Conservation (phyloP, 2,888 invertebrate species). For the Malacosoma neustria region DNA sequence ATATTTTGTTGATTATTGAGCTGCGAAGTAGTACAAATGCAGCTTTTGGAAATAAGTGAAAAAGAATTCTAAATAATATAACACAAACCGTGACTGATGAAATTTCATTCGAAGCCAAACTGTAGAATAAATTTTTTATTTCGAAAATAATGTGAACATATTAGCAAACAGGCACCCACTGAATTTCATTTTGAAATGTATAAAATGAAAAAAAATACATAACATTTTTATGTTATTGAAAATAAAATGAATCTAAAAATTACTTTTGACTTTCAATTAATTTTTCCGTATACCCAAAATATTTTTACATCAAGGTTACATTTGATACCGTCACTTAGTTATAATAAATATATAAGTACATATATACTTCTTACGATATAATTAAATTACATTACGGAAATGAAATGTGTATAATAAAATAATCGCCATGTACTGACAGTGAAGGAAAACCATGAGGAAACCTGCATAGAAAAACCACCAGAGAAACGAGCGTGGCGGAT, state of each 20-base stretch:
- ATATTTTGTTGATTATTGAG: conserved; percentile 65
- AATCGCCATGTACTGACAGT: too few relatives aligned
- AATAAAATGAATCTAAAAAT: conserved; percentile 75
- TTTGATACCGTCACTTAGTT: too few relatives aligned
- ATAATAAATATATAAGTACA: conserved; percentile 1
- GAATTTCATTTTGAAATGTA: conserved; percentile 66
- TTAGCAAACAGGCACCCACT: conserved; percentile 62
- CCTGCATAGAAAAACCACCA: conserved; percentile 3
- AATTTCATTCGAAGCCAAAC: conserved; percentile 57
- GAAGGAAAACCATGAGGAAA: too few relatives aligned
- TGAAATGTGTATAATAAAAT: too few relatives aligned
- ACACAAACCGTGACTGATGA: conserved; percentile 47
- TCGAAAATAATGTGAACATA: conserved; percentile 57
- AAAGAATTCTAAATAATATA: conserved; percentile 50
- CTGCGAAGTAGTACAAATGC: conserved; percentile 60
- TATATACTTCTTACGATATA: too few relatives aligned
- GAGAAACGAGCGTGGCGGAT: conserved; percentile 1
- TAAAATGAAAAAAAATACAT: conserved; percentile 62
- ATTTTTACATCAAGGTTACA: too few relatives aligned
- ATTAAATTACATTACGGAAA: too few relatives aligned
- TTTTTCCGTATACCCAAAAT: not conserved
- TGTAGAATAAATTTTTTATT: conserved; percentile 51
- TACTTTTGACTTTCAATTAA: conserved; percentile 31
- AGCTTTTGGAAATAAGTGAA: conserved; percentile 74
- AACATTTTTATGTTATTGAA: conserved; percentile 77